Evolutionary conservation across 2,888 invertebrate genomes (phyloP).

Genomic region (Nephrotoma appendiculata): DNA sequence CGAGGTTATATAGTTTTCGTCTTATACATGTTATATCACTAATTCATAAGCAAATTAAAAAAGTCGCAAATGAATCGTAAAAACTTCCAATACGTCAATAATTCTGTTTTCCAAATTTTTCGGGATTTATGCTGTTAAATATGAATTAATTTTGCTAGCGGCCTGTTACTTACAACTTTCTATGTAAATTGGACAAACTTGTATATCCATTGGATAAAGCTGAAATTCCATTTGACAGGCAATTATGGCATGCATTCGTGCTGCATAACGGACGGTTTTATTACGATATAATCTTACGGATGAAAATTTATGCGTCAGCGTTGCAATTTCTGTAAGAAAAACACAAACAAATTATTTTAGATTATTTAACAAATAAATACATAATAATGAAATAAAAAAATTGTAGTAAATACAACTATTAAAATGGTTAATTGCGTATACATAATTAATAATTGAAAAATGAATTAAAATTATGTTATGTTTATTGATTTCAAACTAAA

Average conservation of each 20-base stretch:
- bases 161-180: constrained; percentile 62
- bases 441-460: not conserved
- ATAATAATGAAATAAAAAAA: not conserved
- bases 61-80: no score
- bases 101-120: no score
- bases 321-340: constrained; percentile 51
- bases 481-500: not conserved
- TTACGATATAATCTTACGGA: constrained; percentile 67
- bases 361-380: not conserved
- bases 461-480: not conserved
- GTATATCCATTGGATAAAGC: constrained; percentile 75
- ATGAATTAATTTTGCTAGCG: not conserved
- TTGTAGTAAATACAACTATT: not conserved
- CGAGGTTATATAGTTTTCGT: no score
- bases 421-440: not conserved
- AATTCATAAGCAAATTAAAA: no score
- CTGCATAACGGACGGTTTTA: constrained; percentile 65
- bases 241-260: constrained; percentile 70
- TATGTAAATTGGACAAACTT: constrained; percentile 67
- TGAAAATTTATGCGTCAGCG: constrained; percentile 64
- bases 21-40: no score
- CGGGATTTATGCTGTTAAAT: no score
- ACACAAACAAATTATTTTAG: not conserved
- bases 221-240: constrained; percentile 82
- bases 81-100: no score